Percentiles rank a stretch among this genome's conserved stretches.
Evolutionary conservation across 1,140 invertebrate genomes (phyloP).

Genomic region (Microplitis mediator): DNA sequence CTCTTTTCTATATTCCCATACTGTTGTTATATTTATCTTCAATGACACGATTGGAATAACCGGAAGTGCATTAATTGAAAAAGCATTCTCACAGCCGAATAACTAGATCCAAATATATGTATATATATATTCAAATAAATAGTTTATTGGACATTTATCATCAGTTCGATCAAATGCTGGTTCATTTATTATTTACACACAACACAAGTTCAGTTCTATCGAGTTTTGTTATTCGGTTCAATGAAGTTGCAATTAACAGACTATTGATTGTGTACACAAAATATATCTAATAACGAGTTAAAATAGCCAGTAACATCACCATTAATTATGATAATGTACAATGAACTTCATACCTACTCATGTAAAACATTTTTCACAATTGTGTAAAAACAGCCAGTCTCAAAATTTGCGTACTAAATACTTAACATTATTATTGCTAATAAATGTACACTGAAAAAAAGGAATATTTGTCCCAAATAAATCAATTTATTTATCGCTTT

Average conservation of each 20-base stretch:
- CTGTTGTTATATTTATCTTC: not conserved
- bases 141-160: constrained; percentile 40
- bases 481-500: no score
- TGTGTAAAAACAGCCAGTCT: no score
- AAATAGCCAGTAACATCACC: no score
- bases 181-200: constrained; percentile 53
- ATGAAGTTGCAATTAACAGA: constrained; percentile 43
- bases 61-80: constrained; percentile 60
- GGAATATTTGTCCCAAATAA: no score
- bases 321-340: no score
- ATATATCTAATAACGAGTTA: no score
- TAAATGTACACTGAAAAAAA: no score
- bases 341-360: no score
- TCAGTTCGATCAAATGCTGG: constrained; percentile 37
- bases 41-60: constrained; percentile 41
- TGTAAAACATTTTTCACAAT: no score
- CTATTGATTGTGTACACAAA: no score
- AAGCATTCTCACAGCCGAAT: constrained; percentile 11
- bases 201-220: constrained; percentile 30
- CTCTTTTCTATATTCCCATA: not conserved
- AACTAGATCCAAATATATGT: constrained; percentile 6
- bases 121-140: not conserved
- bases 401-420: no score
- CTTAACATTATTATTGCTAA: no score
- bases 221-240: constrained; percentile 37